These are phyloP conservation scores for Aphodius sticticus DNA, from an alignment of 2,888 invertebrate genomes.

Conservation along the genomic window DNA sequence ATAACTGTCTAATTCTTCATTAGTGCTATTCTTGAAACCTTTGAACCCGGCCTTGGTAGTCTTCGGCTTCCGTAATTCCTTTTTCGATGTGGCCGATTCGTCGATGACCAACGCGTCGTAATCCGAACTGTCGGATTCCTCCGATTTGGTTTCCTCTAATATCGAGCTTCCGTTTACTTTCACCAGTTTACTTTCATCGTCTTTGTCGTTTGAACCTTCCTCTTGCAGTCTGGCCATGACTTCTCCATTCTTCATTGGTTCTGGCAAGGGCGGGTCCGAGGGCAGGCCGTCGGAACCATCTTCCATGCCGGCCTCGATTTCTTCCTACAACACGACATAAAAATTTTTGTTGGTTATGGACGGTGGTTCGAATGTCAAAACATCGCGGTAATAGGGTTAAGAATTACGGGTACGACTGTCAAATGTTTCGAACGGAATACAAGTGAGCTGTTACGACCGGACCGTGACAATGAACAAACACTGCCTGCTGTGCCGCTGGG, in stretches of 20 bases:
- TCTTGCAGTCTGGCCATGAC: constrained; percentile 56
- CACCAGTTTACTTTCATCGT: constrained; percentile 35
- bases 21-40: constrained; percentile 39
- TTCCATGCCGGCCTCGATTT: constrained; percentile 56
- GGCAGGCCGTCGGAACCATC: constrained; percentile 54
- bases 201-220: constrained; percentile 39
- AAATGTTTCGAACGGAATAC: constrained; percentile 21
- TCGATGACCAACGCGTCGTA: constrained; percentile 59
- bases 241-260: constrained; percentile 53
- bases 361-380: constrained; percentile 33
- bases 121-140: constrained; percentile 56
- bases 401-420: constrained; percentile 32
- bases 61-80: constrained; percentile 36
- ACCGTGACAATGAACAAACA: constrained; percentile 22
- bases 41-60: constrained; percentile 36
- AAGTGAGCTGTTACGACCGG: constrained; percentile 12
- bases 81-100: constrained; percentile 48
- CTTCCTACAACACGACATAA: constrained; percentile 33
- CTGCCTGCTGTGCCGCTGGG: constrained; percentile 16
- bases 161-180: constrained; percentile 55
- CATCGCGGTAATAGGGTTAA: constrained; percentile 28
- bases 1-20: constrained; percentile 26
- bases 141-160: constrained; percentile 30
- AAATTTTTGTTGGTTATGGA: constrained; percentile 35
- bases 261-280: constrained; percentile 46